These are phyloP conservation scores for Mya arenaria DNA, from an alignment of 1,140 invertebrate species.

Conservation along the genomic window DNA sequence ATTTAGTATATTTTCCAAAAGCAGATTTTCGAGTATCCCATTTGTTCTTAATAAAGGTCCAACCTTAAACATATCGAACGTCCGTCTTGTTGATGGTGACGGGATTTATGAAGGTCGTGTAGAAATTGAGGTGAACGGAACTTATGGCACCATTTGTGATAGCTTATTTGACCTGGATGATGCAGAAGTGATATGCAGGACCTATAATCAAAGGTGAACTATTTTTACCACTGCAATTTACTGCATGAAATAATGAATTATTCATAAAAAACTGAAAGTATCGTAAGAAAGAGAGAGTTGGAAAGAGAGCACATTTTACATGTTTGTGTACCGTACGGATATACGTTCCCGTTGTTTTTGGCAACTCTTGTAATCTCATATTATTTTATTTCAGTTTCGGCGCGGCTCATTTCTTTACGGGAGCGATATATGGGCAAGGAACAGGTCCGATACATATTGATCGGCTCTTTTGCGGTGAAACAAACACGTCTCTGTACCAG, in stretches of 20 bases:
- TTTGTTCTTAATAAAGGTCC: too few relatives aligned
- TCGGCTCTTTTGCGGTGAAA: background rate
- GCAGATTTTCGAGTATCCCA: too few relatives aligned
- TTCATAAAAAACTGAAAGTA: too few relatives aligned
- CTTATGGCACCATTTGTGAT: slow-evolving; percentile 69
- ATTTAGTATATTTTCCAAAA: too few relatives aligned
- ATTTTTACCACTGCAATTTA: too few relatives aligned
- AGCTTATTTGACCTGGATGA: slow-evolving; percentile 55
- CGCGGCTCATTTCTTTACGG: background rate
- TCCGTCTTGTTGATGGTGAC: slow-evolving; percentile 51
- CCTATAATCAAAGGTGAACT: too few relatives aligned
- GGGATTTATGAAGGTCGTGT: slow-evolving; percentile 61
- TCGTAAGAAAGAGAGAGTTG: too few relatives aligned
- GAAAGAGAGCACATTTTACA: too few relatives aligned
- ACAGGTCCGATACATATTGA: background rate
- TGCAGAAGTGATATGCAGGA: slow-evolving; percentile 62
- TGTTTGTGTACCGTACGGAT: too few relatives aligned
- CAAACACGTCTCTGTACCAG: background rate
- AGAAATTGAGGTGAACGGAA: slow-evolving; percentile 60
- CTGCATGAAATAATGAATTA: too few relatives aligned
- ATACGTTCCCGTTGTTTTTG: too few relatives aligned
- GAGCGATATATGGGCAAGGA: background rate
- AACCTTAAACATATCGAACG: background rate
- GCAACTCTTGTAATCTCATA: too few relatives aligned
- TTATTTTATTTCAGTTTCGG: background rate